Percentiles rank a stretch among this genome's conserved stretches.
These are phyloP conservation scores for Heptranchias perlo DNA, from an alignment of 2,113 vertebrate genomes.

Conservation along the genomic window DNA sequence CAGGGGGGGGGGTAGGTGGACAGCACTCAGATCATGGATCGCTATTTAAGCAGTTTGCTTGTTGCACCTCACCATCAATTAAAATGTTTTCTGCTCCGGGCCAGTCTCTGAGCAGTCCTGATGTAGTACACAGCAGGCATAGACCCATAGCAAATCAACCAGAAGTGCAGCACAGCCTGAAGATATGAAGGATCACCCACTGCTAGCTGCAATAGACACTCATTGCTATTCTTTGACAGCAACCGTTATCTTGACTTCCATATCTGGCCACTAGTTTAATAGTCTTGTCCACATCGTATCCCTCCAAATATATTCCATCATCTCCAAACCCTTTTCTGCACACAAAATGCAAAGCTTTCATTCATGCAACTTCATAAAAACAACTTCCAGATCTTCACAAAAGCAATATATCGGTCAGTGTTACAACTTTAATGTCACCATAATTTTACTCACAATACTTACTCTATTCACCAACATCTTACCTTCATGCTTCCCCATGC, in stretches of 20 bases:
- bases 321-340: background rate
- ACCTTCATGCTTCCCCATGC: background rate
- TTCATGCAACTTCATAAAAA: too few species aligned
- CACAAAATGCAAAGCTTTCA: background rate
- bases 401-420: too few species aligned
- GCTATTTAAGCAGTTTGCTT: background rate
- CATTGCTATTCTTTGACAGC: background rate
- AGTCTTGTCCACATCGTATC: background rate
- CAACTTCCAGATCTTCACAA: too few species aligned
- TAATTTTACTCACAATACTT: background rate
- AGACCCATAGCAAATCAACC: background rate
- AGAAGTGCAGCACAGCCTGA: background rate
- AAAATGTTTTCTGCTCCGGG: background rate
- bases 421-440: background rate
- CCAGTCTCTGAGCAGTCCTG: background rate
- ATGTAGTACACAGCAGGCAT: background rate
- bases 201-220: background rate
- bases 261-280: background rate
- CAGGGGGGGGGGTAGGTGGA: too few species aligned
- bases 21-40: background rate
- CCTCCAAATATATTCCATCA: background rate
- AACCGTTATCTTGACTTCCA: background rate
- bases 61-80: background rate
- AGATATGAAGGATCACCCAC: background rate
- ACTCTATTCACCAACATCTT: background rate